Base-by-base conservation (phyloP, 2,888 invertebrate species). In the Trachelus troglodyta region DNA sequence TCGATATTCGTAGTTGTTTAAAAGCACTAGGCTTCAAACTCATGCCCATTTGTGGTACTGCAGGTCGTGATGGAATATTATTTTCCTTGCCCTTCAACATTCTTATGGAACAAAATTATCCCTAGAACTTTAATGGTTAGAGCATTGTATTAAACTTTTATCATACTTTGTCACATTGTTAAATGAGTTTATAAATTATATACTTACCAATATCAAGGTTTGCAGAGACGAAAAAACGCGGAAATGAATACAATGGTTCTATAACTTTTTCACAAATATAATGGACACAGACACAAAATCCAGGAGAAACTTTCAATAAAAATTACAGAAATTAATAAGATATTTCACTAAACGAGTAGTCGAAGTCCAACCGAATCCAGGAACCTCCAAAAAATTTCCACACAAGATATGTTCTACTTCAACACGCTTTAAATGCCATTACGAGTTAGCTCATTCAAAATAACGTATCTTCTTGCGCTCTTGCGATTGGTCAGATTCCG, bases 21-120 rank as follows among this genome's bases (percentile, higher is more conserved):
- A 86, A 81, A 81, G 40, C 82, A 33, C 69, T 83, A 6, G 79
- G 69, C 40, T 81, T 82, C 12, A 79, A 23, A 31, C 77, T 81
- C 1, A 79, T 76, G 1, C 83, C 79, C 40, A 82, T 77, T 75
- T 82, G 79, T 37, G 79, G 34, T n/a, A 79, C 34, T 1, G 33
- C 75, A 3, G 71, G 76, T 73, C 74, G 78, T 2, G 80, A 15
- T 77, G 81, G 81, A 69, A 78, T n/a, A 73, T 69, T 80, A 31
- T 82, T 81, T 74, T 79, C 83, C 34, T 83, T 83, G 30, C 82
- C 81, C 69, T 83, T 82, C 35, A 83, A 75, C 87, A 87, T 86
- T 35, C 69, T 76, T 56, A 56, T 56, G 6, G 23, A 56, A 56
- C 56, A 23, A 56, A 9, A 23, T 56, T 56, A 56, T 23, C 23